A percentile compares a stretch with the other conserved stretches of the same genome.
These are phyloP conservation scores for Helicoverpa zea DNA, from an alignment of 1,140 invertebrate species.

Conservation along the genomic window DNA sequence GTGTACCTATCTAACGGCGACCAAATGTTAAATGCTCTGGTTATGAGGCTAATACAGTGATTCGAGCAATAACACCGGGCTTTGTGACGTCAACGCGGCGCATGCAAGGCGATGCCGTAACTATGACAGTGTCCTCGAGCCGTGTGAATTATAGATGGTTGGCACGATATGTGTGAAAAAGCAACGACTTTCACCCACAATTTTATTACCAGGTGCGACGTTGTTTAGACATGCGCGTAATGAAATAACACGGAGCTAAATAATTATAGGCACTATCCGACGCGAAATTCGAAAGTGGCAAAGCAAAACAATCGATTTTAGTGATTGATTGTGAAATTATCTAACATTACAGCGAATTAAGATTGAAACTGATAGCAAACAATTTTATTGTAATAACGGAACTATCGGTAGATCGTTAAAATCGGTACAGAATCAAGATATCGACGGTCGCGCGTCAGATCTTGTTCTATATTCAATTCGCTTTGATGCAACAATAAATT, in stretches of 20 bases:
- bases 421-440: too few relatives aligned
- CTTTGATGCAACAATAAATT: constrained; percentile 28
- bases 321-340: constrained; percentile 15
- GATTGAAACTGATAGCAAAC: not conserved
- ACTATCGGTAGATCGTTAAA: too few relatives aligned
- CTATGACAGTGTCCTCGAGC: constrained; percentile 58
- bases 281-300: constrained; percentile 1
- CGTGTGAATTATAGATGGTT: constrained; percentile 55
- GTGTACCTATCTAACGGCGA: constrained; percentile 48
- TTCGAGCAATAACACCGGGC: constrained; percentile 48
- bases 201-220: constrained; percentile 49
- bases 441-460: too few relatives aligned
- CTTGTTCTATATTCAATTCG: not conserved
- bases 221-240: constrained; percentile 38
- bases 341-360: not conserved
- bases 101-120: constrained; percentile 47
- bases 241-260: constrained; percentile 34
- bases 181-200: constrained; percentile 51
- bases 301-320: constrained; percentile 6
- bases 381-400: not conserved
- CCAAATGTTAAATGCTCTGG: constrained; percentile 54
- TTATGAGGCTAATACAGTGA: constrained; percentile 53
- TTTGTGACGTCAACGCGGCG: constrained; percentile 38
- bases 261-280: constrained; percentile 22
- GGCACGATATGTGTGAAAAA: constrained; percentile 52